These are phyloP conservation scores for Stramonita haemastoma DNA, from an alignment of 2,888 invertebrate genomes.

Conservation along the genomic window DNA sequence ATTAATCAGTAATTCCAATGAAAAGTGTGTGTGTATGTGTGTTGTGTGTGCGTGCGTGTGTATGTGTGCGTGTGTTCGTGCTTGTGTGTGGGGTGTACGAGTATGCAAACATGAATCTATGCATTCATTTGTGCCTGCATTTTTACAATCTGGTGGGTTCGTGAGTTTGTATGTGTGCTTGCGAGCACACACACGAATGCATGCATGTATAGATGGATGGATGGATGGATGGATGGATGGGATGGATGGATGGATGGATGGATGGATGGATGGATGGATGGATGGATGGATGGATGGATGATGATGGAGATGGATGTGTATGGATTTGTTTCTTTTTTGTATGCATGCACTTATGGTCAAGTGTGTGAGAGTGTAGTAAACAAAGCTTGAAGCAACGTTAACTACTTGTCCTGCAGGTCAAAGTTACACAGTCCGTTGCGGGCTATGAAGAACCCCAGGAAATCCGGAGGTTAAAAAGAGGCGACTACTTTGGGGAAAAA, in stretches of 20 bases:
- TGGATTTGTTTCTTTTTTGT: no score
- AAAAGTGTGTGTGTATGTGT: neutral
- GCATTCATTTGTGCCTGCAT: constrained; percentile 17
- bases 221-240: neutral
- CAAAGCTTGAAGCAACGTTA: no score
- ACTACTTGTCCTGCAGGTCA: constrained; percentile 79
- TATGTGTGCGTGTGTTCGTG: neutral
- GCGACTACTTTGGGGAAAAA: constrained; percentile 98
- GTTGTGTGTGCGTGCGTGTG: neutral
- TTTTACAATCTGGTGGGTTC: neutral
- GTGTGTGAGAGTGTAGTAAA: no score
- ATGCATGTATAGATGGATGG: neutral
- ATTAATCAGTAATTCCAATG: no score
- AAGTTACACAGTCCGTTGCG: constrained; percentile 91
- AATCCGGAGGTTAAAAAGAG: constrained; percentile 91
- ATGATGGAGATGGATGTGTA: no score
- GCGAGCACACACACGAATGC: neutral
- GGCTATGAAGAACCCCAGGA: constrained; percentile 87
- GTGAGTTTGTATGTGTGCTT: constrained; percentile 15
- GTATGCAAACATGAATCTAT: constrained; percentile 26
- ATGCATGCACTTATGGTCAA: no score
- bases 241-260: neutral
- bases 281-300: neutral
- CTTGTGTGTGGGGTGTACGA: neutral
- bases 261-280: neutral